Base-by-base conservation (phyloP, 1,140 invertebrate species). In the Sminthurinus signatus region DNA sequence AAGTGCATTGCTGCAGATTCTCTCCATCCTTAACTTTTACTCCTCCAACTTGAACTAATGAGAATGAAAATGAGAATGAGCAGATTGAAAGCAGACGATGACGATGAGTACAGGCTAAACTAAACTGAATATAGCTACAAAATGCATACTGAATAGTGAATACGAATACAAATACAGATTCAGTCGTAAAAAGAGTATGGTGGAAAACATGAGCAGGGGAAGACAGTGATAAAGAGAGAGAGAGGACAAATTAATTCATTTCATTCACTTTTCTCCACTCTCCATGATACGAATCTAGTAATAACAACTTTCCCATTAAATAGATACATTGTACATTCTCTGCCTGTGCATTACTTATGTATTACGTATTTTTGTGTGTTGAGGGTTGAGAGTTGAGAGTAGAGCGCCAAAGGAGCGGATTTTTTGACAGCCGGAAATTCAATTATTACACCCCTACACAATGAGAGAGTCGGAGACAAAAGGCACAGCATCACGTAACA, bases 161-260 rank as follows among this genome's bases (percentile, higher is more conserved):
- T 8, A 17, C 8, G 17, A 17, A 39, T 17, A 10, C 8, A 17
- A 10, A 17, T 39, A 17, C 8, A 17, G 17, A 8, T 10, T 17
- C 36, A 8, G 17, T 8, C 36, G 8, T 10, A 17, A 17, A 39
- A 17, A 39, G 36, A 8, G 17, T 8, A 39, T 8, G 17, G 8
- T 39, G 36, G 17, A 39, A 39, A 17, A 39, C 36, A 39, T 17
- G 17, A 17, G 17, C 36, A 39, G 36, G 17, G 8, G 36, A 39
- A 39, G 36, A 39, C 8, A 39, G 36, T 10, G 21, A 46, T 46
- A 5, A 14, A 17, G 8, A 39, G 44, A 19, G 44, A 27, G 23
- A 17, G 25, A 21, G 51, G 19, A 28, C 51, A 54, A 54, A 54
- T 54, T 54, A 54, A 54, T 54, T 54, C 51, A 54, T 54, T 54